Conservation (phyloP, 1,140 invertebrate genomes). For the Trialeurodes vaporariorum region DNA sequence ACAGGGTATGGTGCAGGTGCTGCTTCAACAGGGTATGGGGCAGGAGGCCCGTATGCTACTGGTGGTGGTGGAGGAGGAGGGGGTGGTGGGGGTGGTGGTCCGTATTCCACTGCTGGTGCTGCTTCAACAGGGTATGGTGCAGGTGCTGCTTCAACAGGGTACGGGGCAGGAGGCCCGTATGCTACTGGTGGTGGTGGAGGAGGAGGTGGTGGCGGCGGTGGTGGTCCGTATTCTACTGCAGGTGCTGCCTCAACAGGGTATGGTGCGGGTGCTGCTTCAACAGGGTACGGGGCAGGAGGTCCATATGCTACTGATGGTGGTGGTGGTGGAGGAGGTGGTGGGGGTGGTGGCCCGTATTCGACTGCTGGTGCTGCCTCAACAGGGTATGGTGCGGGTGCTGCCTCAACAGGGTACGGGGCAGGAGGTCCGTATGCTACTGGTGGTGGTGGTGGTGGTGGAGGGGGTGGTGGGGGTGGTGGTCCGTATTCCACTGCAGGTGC, state of each 20-base stretch:
- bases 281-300: not conserved
- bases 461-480: not conserved
- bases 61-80: not conserved
- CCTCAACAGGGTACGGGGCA: not conserved
- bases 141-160: not conserved
- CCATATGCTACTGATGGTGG: not conserved
- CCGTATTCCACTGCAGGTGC: too few species aligned
- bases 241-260: not conserved
- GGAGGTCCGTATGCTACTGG: not conserved
- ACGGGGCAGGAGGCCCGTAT: not conserved
- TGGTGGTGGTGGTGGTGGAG: not conserved
- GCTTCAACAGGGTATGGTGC: not conserved
- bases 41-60: not conserved
- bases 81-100: not conserved
- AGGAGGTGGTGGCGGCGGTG: not conserved
- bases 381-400: not conserved
- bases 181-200: not conserved
- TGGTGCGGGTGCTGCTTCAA: not conserved
- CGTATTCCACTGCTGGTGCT: not conserved
- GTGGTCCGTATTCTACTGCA: not conserved
- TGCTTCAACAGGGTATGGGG: not conserved
- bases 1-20: not conserved
- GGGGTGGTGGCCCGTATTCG: not conserved
- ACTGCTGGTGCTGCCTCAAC: not conserved
- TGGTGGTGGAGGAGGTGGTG: not conserved